A percentile compares a stretch with the other conserved stretches of the same genome.
Evolutionary conservation across 2,113 vertebrate species (phyloP).

Genomic region (Cololabis saira): DNA sequence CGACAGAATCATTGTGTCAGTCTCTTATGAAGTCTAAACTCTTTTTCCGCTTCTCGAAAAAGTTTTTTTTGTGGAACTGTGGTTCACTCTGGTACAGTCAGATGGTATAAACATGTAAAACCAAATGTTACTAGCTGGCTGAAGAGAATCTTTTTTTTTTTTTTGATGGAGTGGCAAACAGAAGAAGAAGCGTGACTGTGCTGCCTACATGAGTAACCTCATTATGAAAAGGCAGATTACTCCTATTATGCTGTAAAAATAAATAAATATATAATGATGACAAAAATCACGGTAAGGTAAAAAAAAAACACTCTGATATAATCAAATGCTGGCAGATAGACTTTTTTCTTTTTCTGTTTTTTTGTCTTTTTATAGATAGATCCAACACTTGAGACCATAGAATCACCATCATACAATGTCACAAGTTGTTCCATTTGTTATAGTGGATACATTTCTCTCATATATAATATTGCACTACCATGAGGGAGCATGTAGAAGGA

Average conservation of each 20-base stretch:
- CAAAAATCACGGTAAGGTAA: too few species aligned
- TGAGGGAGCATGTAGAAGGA: neutral
- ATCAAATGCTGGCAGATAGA: too few species aligned
- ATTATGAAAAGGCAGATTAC: slow-evolving; percentile 25
- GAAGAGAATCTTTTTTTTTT: neutral
- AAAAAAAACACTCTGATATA: too few species aligned
- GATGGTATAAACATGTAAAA: slow-evolving; percentile 3
- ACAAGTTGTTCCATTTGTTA: slow-evolving; percentile 3
- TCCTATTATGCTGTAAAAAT: too few species aligned
- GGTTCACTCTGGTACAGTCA: neutral
- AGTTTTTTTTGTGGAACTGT: slow-evolving; percentile 1
- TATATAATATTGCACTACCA: neutral
- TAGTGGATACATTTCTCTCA: neutral
- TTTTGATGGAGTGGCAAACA: slow-evolving; percentile 3
- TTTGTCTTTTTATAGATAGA: too few species aligned
- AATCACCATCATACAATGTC: slow-evolving; percentile 26
- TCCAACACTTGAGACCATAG: slow-evolving; percentile 8
- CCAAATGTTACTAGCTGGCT: neutral
- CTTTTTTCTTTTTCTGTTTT: too few species aligned
- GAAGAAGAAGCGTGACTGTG: neutral
- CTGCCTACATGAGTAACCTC: slow-evolving; percentile 11
- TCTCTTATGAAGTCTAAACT: neutral
- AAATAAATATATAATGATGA: too few species aligned
- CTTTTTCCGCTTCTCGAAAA: neutral
- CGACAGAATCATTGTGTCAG: neutral